These are phyloP conservation scores for Probosciger aterrimus DNA, from an alignment of 2,113 vertebrate genomes.

Conservation along the genomic window DNA sequence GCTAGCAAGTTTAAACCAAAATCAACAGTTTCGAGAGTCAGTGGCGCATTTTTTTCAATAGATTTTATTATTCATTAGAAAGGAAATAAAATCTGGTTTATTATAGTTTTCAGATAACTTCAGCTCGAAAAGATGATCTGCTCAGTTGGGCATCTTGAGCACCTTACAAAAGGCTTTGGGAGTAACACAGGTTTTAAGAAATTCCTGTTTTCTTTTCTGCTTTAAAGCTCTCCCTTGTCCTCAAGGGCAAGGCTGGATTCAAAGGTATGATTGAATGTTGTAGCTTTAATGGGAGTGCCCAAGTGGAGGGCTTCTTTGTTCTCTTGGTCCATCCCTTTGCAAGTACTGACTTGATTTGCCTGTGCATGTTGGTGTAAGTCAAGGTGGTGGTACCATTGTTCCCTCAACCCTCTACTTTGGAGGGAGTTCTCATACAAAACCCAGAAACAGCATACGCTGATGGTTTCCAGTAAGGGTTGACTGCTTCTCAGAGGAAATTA, in stretches of 20 bases:
- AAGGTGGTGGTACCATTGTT: not conserved
- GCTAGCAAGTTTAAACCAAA: not conserved
- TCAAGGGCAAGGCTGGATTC: not conserved
- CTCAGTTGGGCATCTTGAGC: not conserved
- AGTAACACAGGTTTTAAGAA: not conserved
- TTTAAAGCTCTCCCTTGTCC: not conserved
- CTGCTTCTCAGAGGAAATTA: not conserved
- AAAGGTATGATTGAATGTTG: not conserved
- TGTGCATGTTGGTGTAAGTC: not conserved
- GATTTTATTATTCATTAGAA: not conserved
- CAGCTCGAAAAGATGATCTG: not conserved
- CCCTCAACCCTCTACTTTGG: not conserved
- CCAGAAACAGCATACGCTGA: not conserved
- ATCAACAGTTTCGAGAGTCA: not conserved
- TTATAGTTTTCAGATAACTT: not conserved
- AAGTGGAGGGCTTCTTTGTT: not conserved
- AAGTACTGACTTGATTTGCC: not conserved
- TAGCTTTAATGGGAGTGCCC: not conserved
- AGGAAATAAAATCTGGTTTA: not conserved
- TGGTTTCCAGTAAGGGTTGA: not conserved
- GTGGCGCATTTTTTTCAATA: not conserved
- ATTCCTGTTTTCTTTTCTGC: not conserved
- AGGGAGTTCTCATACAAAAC: not conserved
- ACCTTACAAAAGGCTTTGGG: not conserved
- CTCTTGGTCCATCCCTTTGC: not conserved